Conservation (phyloP, 2,113 vertebrate genomes). For the Elachura formosa region DNA sequence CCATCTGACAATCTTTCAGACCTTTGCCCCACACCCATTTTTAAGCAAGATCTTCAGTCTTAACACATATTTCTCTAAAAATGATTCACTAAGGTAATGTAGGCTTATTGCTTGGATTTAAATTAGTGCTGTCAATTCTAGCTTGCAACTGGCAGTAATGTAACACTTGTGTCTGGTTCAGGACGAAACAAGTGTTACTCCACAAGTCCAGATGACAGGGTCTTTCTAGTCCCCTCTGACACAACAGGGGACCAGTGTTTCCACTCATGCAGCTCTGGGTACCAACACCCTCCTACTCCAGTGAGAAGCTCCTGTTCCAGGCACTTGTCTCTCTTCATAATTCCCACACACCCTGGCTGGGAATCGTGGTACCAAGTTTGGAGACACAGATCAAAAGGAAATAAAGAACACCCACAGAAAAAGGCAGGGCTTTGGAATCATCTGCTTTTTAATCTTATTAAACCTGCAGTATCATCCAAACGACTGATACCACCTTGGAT, state of each 20-base stretch:
- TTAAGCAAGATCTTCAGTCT: background rate
- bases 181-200: background rate
- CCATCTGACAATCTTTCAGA: background rate
- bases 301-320: background rate
- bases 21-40: background rate
- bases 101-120: background rate
- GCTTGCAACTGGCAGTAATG: background rate
- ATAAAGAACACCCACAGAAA: background rate
- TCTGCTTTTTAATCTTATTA: background rate
- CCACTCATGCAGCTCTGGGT: background rate
- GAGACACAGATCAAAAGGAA: background rate
- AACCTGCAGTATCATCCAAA: background rate
- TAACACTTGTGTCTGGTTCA: background rate
- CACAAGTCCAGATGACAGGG: background rate
- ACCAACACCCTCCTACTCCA: background rate
- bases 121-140: background rate
- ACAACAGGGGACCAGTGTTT: accelerated
- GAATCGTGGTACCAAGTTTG: background rate
- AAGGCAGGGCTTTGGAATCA: background rate
- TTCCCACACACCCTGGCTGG: background rate
- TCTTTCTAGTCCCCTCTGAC: too few relatives aligned
- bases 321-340: background rate
- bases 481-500: background rate
- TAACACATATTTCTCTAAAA: background rate
- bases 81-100: background rate